Base-by-base conservation (phyloP, 2,888 invertebrate species). In the Eupithecia abbreviata region DNA sequence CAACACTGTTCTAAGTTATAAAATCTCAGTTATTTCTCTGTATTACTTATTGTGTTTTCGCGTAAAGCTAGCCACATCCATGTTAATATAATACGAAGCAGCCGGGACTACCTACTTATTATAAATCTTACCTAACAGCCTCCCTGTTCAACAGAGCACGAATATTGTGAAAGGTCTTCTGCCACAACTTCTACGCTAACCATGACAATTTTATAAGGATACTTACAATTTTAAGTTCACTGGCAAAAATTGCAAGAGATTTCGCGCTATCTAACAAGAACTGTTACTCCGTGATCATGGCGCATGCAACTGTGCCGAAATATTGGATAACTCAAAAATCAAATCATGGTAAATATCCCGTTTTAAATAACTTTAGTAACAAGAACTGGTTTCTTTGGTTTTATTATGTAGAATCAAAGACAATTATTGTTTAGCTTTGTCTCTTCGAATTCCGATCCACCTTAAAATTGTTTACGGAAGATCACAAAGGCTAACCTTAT, bases 161-260 rank as follows among this genome's bases (percentile, higher is more conserved):
- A 72, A 55, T 79, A 51, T 51, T 79, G 76, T 73, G 73, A 71
- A 74, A 80, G 77, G 76, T 79, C 75, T 79, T 79, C 75, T 78
- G 76, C 72, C 75, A 55, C 73, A 79, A 79, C 71, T 78, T 78
- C 71, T 62, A 74, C 76, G 66, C 76, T 70, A 71, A 65, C 79
- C 78, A 77, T 79, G 77, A 79, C 79, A 82, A 80, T 82, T 84
- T 83, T 77, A 79, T 78, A 82, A 79, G 74, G 75, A 77, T 68
- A 78, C 77, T 79, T 78, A 68, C 77, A 73, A 42, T 72, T 66
- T 65, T 13, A 13, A 65, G 41, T 65, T 62, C 18, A 49, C 62
- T 9, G 18, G 62, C 15, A 15, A 15, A 15, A 15, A 51, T 51
- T 49, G 4, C 13, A 49, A 12, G 49, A 49, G 49, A 12, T 49